Percentiles rank a stretch among this genome's conserved stretches.
Evolutionary conservation across 2,113 vertebrate genomes (phyloP).

Genomic region (Columbina picui): DNA sequence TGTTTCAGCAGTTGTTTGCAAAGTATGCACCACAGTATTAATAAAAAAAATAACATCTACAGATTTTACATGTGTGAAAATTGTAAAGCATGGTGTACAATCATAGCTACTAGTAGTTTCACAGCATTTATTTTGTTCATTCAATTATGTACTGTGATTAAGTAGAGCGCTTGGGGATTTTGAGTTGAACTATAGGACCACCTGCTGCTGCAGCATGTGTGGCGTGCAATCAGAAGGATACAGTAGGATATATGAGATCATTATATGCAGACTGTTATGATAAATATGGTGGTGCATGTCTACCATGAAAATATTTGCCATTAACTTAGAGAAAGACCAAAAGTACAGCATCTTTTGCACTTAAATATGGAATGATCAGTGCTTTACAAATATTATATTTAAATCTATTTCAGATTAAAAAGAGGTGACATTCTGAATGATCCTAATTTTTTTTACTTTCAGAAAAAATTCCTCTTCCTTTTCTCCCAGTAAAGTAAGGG

Average conservation of each 20-base stretch:
- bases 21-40: not conserved
- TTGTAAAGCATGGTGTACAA: not conserved
- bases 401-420: not conserved
- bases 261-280: not conserved
- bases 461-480: fast-evolving
- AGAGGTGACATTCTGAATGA: not conserved
- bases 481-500: not conserved
- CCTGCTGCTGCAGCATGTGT: not conserved
- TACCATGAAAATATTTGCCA: not conserved
- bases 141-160: not conserved
- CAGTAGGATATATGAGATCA: not conserved
- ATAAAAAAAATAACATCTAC: not conserved
- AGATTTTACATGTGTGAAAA: not conserved
- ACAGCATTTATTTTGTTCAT: not conserved
- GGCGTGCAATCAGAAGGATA: not conserved
- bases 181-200: not conserved
- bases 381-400: not conserved
- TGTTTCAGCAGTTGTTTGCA: not conserved
- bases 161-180: not conserved
- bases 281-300: not conserved
- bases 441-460: not conserved
- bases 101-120: not conserved
- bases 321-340: not conserved
- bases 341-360: not conserved
- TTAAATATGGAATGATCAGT: not conserved